phyloP scores from a whole-genome alignment of 2,797 vertebrate genomes.

The Hoplostethus atlanticus region DNA sequence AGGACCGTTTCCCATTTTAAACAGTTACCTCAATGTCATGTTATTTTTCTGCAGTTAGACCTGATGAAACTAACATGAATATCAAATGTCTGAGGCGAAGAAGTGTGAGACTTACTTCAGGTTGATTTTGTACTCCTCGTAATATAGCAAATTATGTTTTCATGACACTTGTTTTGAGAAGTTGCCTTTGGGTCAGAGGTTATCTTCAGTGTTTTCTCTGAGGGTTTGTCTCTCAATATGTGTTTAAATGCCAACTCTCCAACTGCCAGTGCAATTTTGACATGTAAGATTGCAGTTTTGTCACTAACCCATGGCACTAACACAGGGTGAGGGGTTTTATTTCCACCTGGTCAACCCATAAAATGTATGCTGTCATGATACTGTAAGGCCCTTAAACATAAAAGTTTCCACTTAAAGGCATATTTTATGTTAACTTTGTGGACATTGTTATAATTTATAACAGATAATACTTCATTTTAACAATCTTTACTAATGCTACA shows the following conservation, averaged over 20 bases:
- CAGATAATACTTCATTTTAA: neutral
- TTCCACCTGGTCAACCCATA: neutral
- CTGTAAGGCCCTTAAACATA: no score
- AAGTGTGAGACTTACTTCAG: no score
- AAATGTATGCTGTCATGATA: neutral
- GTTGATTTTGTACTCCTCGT: no score
- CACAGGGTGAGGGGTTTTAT: neutral
- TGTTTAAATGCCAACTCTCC: no score
- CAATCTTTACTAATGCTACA: neutral
- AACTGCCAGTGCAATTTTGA: no score
- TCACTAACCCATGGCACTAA: no score
- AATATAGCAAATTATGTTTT: neutral
- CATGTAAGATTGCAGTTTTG: neutral
- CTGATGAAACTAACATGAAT: neutral
- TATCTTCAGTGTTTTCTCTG: conserved; percentile 29
- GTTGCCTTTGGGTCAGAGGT: neutral
- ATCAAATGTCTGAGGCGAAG: neutral
- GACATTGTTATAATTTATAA: neutral
- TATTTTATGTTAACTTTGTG: neutral
- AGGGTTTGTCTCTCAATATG: neutral
- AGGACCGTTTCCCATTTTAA: neutral
- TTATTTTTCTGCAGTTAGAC: neutral
- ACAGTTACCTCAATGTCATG: neutral
- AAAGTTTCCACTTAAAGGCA: neutral
- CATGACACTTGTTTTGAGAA: neutral